Evolutionary conservation across 2,113 vertebrate species (phyloP).

Genomic region (Solenodon paradoxus): DNA sequence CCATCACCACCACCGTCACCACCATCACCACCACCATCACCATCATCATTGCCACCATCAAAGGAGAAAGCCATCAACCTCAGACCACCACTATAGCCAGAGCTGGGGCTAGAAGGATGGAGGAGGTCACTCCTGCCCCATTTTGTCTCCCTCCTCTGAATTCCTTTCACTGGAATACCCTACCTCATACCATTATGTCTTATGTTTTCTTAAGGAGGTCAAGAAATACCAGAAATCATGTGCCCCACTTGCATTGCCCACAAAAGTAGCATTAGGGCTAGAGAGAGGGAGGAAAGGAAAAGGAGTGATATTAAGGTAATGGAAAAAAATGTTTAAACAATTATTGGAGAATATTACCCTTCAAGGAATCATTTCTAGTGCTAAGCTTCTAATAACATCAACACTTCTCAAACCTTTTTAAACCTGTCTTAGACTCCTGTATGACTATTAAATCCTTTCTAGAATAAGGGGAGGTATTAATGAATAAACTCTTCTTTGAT

Average conservation of each 20-base stretch:
- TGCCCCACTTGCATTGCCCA: not conserved
- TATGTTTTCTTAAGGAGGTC: not conserved
- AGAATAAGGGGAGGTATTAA: not conserved
- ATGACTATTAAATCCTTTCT: not conserved
- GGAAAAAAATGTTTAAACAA: not conserved
- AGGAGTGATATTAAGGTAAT: not conserved
- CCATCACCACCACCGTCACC: fast-evolving
- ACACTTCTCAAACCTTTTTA: not conserved
- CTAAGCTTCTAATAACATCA: not conserved
- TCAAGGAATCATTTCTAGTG: not conserved
- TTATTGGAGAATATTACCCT: not conserved
- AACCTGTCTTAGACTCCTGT: not conserved
- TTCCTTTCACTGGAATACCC: not conserved
- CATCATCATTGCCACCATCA: not conserved
- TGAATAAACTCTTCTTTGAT: not conserved
- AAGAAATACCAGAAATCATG: not conserved
- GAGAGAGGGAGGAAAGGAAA: not conserved
- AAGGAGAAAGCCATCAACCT: not conserved
- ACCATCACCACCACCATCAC: not conserved
- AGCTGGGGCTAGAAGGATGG: not conserved
- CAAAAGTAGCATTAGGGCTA: not conserved
- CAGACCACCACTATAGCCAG: not conserved
- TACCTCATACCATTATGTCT: not conserved
- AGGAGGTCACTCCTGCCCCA: not conserved
- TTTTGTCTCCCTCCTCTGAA: not conserved